Evolutionary conservation across 2,888 invertebrate species (phyloP).

Genomic region (Oasisia sp.): DNA sequence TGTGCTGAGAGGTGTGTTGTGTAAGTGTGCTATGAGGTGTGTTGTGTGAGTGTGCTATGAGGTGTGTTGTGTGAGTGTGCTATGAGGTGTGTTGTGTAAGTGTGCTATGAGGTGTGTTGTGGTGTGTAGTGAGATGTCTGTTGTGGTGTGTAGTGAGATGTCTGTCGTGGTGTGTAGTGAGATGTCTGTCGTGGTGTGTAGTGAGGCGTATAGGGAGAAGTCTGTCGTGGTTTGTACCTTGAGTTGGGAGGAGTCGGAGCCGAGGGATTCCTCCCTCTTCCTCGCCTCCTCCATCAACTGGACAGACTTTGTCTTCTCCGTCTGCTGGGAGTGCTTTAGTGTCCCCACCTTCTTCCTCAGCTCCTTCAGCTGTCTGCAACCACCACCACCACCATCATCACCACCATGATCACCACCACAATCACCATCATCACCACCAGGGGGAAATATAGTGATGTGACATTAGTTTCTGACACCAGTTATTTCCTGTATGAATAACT

Average conservation of each 20-base stretch:
- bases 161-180: not conserved
- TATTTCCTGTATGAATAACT: too few relatives aligned
- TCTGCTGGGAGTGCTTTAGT: slow-evolving; percentile 59
- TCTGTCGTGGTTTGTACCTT: slow-evolving; percentile 46
- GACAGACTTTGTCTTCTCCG: slow-evolving; percentile 62
- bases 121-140: too few relatives aligned
- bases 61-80: too few relatives aligned
- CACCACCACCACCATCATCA: slow-evolving; percentile 7
- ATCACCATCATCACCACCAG: not conserved
- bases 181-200: not conserved
- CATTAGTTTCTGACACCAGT: too few relatives aligned
- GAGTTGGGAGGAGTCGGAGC: slow-evolving; percentile 55
- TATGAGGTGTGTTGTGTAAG: too few relatives aligned
- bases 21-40: too few relatives aligned
- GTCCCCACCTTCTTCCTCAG: slow-evolving; percentile 61
- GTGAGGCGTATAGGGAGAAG: not conserved
- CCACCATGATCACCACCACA: not conserved
- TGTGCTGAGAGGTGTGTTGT: too few relatives aligned
- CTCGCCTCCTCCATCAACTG: slow-evolving; percentile 61
- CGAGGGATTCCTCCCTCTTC: slow-evolving; percentile 56
- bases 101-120: too few relatives aligned
- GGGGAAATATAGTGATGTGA: too few relatives aligned
- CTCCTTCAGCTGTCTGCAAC: slow-evolving; percentile 57
- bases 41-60: too few relatives aligned
- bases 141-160: not conserved